Conservation (phyloP, 2,888 invertebrate genomes). For the Lampropteryx suffumata region DNA sequence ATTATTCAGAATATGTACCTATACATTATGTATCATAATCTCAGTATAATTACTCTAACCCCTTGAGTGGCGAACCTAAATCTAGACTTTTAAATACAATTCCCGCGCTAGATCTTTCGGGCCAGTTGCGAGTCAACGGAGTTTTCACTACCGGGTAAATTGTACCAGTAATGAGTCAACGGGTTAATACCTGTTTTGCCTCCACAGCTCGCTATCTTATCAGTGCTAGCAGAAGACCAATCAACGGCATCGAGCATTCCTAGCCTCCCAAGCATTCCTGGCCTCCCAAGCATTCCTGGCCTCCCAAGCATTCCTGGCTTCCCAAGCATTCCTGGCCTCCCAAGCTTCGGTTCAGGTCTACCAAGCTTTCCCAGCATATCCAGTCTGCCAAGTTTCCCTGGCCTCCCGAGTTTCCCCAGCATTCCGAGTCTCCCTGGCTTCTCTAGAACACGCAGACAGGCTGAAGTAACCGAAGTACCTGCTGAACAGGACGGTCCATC, state of each 20-base stretch:
- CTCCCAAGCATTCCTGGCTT: neutral
- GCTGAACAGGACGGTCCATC: slow-evolving; percentile 10
- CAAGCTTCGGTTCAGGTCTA: slow-evolving; percentile 10
- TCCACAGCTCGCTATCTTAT: slow-evolving; percentile 16
- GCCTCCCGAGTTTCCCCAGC: slow-evolving; percentile 2
- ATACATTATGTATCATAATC: no score
- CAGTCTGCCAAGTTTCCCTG: neutral
- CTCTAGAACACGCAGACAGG: slow-evolving; percentile 8
- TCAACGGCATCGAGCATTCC: slow-evolving; percentile 4
- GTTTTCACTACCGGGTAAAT: no score
- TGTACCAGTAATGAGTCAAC: no score
- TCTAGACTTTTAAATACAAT: no score
- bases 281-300: slow-evolving; percentile 2
- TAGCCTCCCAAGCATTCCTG: slow-evolving; percentile 4
- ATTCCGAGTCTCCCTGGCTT: slow-evolving; percentile 1
- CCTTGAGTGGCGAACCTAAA: no score
- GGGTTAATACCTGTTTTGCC: neutral
- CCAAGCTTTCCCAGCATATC: slow-evolving; percentile 1
- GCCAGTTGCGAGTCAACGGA: no score
- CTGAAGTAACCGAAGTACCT: neutral
- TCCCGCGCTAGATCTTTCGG: no score
- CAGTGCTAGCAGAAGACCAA: slow-evolving; percentile 7
- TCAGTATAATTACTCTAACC: no score
- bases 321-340: slow-evolving; percentile 4
- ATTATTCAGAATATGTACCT: no score